Evolutionary conservation across 92 coral and sea anemone genomes (phyloP).

Genomic region (Blastomussa wellsi): DNA sequence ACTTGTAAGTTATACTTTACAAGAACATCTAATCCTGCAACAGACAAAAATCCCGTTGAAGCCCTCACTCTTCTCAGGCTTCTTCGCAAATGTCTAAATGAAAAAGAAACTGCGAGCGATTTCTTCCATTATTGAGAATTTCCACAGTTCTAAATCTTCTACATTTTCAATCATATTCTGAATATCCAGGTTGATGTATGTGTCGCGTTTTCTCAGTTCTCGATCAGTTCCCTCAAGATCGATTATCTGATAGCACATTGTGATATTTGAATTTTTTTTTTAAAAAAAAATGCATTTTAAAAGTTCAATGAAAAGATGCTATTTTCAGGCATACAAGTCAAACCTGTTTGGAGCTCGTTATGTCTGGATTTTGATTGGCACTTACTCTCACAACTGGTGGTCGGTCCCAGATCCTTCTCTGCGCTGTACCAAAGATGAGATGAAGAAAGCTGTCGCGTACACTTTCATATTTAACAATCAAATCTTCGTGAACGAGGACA

Average conservation of each 20-base stretch:
- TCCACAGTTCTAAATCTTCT: too few relatives aligned
- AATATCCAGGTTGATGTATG: neutral
- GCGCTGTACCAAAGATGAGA: constrained; percentile 70
- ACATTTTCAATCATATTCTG: neutral
- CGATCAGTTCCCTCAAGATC: neutral
- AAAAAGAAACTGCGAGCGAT: too few relatives aligned
- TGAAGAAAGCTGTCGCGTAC: constrained; percentile 83
- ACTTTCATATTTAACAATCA: constrained; percentile 89
- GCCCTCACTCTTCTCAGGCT: neutral
- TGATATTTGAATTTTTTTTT: too few relatives aligned
- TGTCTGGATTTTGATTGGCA: constrained; percentile 91
- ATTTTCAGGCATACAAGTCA: constrained; percentile 76
- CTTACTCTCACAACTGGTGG: constrained; percentile 90
- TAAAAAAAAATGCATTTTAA: too few relatives aligned
- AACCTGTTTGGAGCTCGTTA: constrained; percentile 79
- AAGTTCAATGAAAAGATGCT: neutral
- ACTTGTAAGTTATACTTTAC: too few relatives aligned
- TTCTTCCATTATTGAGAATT: too few relatives aligned
- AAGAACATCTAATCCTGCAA: too few relatives aligned
- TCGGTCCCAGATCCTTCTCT: constrained; percentile 64
- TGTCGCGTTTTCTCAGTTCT: too few relatives aligned
- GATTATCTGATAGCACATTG: too few relatives aligned
- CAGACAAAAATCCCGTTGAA: neutral
- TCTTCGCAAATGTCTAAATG: neutral
- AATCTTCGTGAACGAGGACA: constrained; percentile 71